A percentile compares a stretch with the other conserved stretches of the same genome.
Conservation (phyloP, 1,140 invertebrate species). For the Platyura marginata region DNA sequence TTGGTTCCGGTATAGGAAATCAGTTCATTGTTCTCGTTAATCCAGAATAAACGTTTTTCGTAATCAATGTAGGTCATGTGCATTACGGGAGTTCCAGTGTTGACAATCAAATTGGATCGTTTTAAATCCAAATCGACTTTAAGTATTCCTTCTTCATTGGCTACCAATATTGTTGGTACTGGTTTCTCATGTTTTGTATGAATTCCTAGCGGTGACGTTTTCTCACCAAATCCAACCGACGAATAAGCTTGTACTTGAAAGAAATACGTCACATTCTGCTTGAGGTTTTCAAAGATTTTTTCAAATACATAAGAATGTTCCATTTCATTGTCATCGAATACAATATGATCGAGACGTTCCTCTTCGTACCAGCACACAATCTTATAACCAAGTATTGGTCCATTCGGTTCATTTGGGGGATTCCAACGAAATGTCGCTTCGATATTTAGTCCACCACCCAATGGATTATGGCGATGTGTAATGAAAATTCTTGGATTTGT, state of each 20-base stretch:
- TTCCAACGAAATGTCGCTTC: slow-evolving; percentile 56
- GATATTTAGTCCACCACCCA: slow-evolving; percentile 10
- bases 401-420: slow-evolving; percentile 47
- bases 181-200: slow-evolving; percentile 39
- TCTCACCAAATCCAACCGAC: slow-evolving; percentile 46
- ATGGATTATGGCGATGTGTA: slow-evolving; percentile 21
- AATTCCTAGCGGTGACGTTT: slow-evolving; percentile 24
- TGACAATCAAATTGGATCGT: slow-evolving; percentile 15
- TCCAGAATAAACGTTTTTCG: slow-evolving; percentile 64
- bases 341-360: slow-evolving; percentile 9
- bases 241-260: slow-evolving; percentile 59
- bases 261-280: slow-evolving; percentile 40
- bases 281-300: slow-evolving; percentile 34
- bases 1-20: slow-evolving; percentile 38
- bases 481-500: slow-evolving; percentile 47
- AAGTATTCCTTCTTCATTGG: slow-evolving; percentile 46
- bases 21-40: slow-evolving; percentile 61
- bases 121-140: slow-evolving; percentile 53
- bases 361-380: background rate
- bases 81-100: slow-evolving; percentile 28
- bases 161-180: slow-evolving; percentile 57
- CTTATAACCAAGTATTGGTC: slow-evolving; percentile 7
- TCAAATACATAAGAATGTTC: slow-evolving; percentile 23
- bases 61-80: slow-evolving; percentile 40
- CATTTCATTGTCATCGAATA: slow-evolving; percentile 18